Percentiles rank a stretch among this genome's conserved stretches.
Evolutionary conservation across 2,888 invertebrate species (phyloP).

Genomic region (Podabrus alpinus): DNA sequence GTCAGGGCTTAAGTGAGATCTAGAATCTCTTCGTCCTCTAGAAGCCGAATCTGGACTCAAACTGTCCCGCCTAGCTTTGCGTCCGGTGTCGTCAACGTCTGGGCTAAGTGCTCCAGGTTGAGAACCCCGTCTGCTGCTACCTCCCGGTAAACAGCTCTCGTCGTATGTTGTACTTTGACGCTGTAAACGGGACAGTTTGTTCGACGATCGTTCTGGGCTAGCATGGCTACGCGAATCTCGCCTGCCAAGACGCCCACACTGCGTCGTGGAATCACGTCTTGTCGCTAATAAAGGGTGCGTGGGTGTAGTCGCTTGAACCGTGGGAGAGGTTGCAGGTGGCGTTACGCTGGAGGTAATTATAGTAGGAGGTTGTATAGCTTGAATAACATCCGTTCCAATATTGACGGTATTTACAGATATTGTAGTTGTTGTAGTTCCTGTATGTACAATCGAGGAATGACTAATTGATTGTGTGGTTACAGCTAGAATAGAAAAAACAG

Average conservation of each 20-base stretch:
- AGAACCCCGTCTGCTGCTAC: slow-evolving; percentile 72
- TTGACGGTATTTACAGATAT: slow-evolving; percentile 5
- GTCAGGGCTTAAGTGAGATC: slow-evolving; percentile 80
- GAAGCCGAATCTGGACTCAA: slow-evolving; percentile 90
- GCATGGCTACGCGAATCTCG: slow-evolving; percentile 69
- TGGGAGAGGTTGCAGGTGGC: slow-evolving; percentile 80
- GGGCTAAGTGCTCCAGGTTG: slow-evolving; percentile 83
- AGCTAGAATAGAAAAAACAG: slow-evolving; percentile 44
- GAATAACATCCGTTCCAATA: slow-evolving; percentile 49
- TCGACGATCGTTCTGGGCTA: slow-evolving; percentile 66
- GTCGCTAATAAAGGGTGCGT: slow-evolving; percentile 59
- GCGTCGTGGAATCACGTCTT: slow-evolving; percentile 82
- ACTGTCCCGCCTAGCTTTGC: slow-evolving; percentile 80
- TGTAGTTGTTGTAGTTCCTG: slow-evolving; percentile 59
- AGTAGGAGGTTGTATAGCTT: slow-evolving; percentile 71
- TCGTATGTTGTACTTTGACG: slow-evolving; percentile 89
- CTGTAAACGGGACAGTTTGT: slow-evolving; percentile 62
- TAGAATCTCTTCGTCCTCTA: slow-evolving; percentile 72
- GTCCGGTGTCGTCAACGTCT: slow-evolving; percentile 71
- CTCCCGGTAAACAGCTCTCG: slow-evolving; percentile 73
- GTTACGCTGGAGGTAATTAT: slow-evolving; percentile 84
- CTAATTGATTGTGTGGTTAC: slow-evolving; percentile 7
- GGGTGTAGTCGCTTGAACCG: slow-evolving; percentile 60
- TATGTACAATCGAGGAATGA: slow-evolving; percentile 20
- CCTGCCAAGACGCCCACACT: slow-evolving; percentile 71